These are phyloP conservation scores for Siphamia tubifer DNA, from an alignment of 2,113 vertebrate genomes.

Conservation along the genomic window DNA sequence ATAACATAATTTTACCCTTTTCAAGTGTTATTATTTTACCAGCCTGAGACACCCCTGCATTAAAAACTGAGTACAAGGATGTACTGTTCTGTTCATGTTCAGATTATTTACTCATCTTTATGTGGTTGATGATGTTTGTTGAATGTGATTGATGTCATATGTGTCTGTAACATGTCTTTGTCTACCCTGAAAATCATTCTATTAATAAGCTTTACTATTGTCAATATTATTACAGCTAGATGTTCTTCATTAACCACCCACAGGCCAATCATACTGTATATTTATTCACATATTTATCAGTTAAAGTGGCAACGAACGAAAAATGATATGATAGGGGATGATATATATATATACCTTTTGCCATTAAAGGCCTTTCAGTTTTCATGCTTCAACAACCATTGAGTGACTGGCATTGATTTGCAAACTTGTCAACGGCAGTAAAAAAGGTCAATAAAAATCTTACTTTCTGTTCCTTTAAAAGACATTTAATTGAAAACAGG, in stretches of 20 bases:
- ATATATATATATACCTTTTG: slow-evolving; percentile 9
- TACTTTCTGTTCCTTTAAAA: slow-evolving; percentile 18
- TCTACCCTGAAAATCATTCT: too few species aligned
- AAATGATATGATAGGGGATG: not conserved
- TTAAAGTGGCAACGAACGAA: not conserved
- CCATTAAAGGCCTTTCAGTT: slow-evolving; percentile 17
- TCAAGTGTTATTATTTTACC: too few species aligned
- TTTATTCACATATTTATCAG: not conserved
- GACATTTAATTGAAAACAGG: slow-evolving; percentile 1
- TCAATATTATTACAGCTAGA: not conserved
- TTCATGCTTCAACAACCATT: slow-evolving; percentile 13
- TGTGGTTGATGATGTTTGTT: too few species aligned
- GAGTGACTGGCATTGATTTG: slow-evolving; percentile 36
- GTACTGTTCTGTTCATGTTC: too few species aligned
- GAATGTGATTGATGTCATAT: too few species aligned
- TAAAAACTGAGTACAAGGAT: too few species aligned
- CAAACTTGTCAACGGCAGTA: slow-evolving; percentile 25
- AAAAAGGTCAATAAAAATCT: slow-evolving; percentile 21
- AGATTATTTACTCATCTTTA: too few species aligned
- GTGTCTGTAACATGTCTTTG: too few species aligned
- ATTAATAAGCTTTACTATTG: too few species aligned
- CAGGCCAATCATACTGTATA: not conserved
- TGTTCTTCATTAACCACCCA: not conserved
- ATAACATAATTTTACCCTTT: too few species aligned
- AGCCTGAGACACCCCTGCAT: too few species aligned